Evolutionary conservation across 2,888 invertebrate genomes (phyloP).

Genomic region (Charanyca ferruginea): DNA sequence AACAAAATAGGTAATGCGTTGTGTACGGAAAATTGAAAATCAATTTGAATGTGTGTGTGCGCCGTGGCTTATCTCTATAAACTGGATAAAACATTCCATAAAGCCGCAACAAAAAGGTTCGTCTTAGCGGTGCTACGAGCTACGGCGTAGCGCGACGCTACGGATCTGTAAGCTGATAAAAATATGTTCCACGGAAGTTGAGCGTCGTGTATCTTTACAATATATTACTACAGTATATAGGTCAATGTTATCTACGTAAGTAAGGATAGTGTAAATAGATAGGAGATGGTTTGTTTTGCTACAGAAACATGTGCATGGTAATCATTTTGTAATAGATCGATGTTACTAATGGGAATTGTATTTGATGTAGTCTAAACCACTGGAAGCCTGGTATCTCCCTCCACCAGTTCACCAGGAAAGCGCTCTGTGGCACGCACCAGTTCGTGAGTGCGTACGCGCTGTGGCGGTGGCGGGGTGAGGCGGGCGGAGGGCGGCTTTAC

Average conservation of each 20-base stretch:
- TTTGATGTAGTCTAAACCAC: no score
- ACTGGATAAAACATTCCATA: slow-evolving; percentile 32
- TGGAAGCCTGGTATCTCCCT: no score
- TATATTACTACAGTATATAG: not conserved
- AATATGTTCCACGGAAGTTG: not conserved
- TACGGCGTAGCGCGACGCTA: slow-evolving; percentile 33
- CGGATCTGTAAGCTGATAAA: slow-evolving; percentile 43
- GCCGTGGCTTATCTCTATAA: no score
- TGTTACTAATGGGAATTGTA: not conserved
- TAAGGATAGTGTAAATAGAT: not conserved
- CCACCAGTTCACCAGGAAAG: no score
- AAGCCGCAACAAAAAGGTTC: slow-evolving; percentile 32
- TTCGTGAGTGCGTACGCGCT: no score
- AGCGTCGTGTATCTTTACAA: not conserved
- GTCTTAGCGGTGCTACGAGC: slow-evolving; percentile 19
- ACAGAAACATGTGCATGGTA: no score
- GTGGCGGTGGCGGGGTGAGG: no score
- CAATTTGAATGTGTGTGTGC: no score
- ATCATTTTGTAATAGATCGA: not conserved
- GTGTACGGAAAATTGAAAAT: no score
- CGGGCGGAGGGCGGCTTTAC: not conserved
- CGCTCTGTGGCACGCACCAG: no score
- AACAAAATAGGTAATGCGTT: no score
- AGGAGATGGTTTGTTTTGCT: no score
- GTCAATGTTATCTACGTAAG: not conserved